Evolutionary conservation across 2,113 vertebrate species (phyloP).

Genomic region (Himantopus leucocephalus): DNA sequence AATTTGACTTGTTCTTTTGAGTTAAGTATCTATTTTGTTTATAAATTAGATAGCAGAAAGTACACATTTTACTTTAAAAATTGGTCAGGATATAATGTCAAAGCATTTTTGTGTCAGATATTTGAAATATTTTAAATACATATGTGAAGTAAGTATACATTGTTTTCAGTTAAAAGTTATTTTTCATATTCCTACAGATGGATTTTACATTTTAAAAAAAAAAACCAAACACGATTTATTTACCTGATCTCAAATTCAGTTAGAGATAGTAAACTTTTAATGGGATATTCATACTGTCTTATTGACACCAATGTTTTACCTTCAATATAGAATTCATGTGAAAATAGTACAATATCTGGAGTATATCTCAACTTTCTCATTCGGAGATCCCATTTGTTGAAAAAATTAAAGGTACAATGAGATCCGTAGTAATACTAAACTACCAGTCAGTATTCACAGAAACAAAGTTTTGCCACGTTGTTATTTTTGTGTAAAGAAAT

Average conservation of each 20-base stretch:
- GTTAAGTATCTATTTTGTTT: constrained; percentile 17
- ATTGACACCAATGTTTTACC: background rate
- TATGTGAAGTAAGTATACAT: background rate
- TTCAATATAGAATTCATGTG: background rate
- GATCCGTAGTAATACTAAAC: background rate
- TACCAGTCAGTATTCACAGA: background rate
- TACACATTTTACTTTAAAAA: background rate
- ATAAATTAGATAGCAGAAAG: background rate
- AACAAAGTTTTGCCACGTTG: background rate
- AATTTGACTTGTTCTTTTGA: background rate
- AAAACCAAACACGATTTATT: constrained; percentile 10
- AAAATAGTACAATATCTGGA: background rate
- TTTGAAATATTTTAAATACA: constrained; percentile 32
- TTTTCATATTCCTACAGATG: constrained; percentile 17
- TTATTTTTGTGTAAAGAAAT: constrained; percentile 9
- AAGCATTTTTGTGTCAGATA: background rate
- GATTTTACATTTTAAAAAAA: constrained; percentile 6
- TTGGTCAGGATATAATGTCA: background rate
- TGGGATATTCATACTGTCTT: background rate
- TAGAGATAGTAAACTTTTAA: constrained; percentile 9
- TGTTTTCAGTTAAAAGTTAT: background rate
- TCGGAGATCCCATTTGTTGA: constrained; percentile 12
- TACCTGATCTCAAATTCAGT: constrained; percentile 4
- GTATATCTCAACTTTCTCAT: background rate
- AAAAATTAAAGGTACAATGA: background rate